These are phyloP conservation scores for Lophotriccus pileatus DNA, from an alignment of 2,797 vertebrate genomes.

Conservation along the genomic window DNA sequence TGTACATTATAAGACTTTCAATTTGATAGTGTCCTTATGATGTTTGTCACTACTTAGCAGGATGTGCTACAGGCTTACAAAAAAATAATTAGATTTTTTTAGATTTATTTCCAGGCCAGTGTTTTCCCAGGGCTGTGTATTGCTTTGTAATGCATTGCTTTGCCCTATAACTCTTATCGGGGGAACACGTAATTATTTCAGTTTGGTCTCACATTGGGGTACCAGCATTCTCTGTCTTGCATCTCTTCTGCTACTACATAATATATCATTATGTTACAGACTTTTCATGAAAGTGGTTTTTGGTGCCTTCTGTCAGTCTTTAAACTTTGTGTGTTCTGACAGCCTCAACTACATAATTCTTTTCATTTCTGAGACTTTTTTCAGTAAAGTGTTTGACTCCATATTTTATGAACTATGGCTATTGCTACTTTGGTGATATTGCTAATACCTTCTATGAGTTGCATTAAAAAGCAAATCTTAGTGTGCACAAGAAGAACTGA, in stretches of 20 bases:
- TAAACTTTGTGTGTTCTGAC: rapidly evolving
- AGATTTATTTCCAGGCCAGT: constrained; percentile 34
- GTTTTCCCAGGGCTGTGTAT: constrained; percentile 39
- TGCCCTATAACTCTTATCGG: not conserved
- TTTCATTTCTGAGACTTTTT: not conserved
- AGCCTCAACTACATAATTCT: rapidly evolving
- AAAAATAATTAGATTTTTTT: constrained; percentile 46
- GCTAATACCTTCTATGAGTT: not conserved
- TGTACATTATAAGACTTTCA: not conserved
- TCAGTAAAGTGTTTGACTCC: not conserved
- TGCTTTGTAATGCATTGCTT: constrained; percentile 27
- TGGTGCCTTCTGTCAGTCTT: not conserved
- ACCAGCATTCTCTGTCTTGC: not conserved
- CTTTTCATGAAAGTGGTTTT: not conserved
- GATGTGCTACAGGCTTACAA: constrained; percentile 43
- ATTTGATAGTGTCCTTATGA: constrained; percentile 6
- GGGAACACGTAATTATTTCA: constrained; percentile 21
- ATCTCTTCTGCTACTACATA: not conserved
- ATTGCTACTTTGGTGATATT: not conserved
- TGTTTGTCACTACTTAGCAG: not conserved
- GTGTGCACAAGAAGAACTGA: not conserved
- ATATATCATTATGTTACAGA: not conserved
- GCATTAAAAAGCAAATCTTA: not conserved
- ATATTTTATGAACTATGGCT: not conserved
- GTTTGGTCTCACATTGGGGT: not conserved